These are phyloP conservation scores for Sebastes hubbsi DNA, from an alignment of 2,797 vertebrate species.

Conservation along the genomic window DNA sequence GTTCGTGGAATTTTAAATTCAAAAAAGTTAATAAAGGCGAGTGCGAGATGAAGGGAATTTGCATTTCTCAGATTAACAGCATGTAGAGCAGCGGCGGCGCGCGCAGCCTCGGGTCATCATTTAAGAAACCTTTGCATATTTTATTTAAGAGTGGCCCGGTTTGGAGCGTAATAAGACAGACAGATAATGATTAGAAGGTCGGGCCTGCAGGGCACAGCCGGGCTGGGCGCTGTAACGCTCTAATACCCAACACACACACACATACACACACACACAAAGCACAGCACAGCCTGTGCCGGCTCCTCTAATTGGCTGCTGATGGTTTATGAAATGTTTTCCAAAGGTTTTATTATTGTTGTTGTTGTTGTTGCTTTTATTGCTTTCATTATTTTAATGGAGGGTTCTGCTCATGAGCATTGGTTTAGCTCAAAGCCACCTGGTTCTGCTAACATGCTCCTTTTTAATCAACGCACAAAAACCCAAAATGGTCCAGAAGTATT, in stretches of 20 bases:
- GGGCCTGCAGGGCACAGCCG: slow-evolving; percentile 98
- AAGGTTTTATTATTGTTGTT: slow-evolving; percentile 92
- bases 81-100: slow-evolving; percentile 99
- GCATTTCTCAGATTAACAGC: slow-evolving; percentile 99
- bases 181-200: slow-evolving; percentile 99
- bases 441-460: slow-evolving; percentile 67
- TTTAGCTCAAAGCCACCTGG: slow-evolving; percentile 72
- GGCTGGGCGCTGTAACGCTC: slow-evolving; percentile 89
- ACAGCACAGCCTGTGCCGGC: slow-evolving; percentile 91
- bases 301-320: slow-evolving; percentile 99
- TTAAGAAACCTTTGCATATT: slow-evolving; percentile 99
- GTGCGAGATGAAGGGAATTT: slow-evolving; percentile 99
- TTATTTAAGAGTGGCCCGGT: slow-evolving; percentile 99
- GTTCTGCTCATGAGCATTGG: slow-evolving; percentile 62
- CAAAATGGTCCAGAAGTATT: slow-evolving; percentile 38
- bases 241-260: slow-evolving; percentile 80
- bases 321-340: slow-evolving; percentile 94
- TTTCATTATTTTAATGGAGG: slow-evolving; percentile 86
- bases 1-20: slow-evolving; percentile 99
- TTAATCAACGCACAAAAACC: slow-evolving; percentile 60
- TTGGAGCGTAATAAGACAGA: slow-evolving; percentile 99
- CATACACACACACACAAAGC: slow-evolving; percentile 80
- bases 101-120: slow-evolving; percentile 99
- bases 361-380: slow-evolving; percentile 86
- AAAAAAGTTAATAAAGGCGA: slow-evolving; percentile 99